phyloP scores from a whole-genome alignment of 2,797 vertebrate species.

The Dermochelys coriacea region DNA sequence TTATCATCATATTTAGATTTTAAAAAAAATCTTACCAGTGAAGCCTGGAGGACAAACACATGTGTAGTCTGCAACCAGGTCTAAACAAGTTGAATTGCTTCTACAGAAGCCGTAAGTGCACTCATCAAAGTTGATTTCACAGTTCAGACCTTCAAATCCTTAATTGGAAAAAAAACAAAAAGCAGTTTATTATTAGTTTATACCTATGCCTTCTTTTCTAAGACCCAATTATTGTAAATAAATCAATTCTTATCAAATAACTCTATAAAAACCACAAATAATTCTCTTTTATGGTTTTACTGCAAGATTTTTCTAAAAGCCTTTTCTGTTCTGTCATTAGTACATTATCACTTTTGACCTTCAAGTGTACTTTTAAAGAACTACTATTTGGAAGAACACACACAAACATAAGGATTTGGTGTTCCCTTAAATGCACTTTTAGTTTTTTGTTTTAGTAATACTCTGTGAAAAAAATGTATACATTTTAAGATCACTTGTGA shows the following conservation, averaged over 20 bases:
- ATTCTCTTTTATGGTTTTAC: not conserved
- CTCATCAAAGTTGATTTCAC: constrained; percentile 86
- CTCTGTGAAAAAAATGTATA: not conserved
- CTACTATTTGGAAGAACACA: not conserved
- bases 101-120: constrained; percentile 81
- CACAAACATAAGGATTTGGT: not conserved
- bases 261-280: not conserved
- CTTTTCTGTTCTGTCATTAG: not conserved
- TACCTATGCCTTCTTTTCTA: constrained; percentile 1
- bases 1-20: constrained; percentile 5
- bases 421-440: not conserved
- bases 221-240: not conserved
- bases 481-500: not conserved
- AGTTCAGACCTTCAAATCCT: constrained; percentile 83
- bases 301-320: not conserved
- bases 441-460: not conserved
- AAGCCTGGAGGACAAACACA: constrained; percentile 84
- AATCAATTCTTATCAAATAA: constrained; percentile 34
- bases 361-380: not conserved
- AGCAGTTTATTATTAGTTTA: constrained; percentile 7
- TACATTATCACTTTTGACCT: not conserved
- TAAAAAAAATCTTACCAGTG: constrained; percentile 75
- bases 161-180: not conserved
- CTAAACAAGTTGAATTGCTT: constrained; percentile 85
- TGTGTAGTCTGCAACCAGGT: constrained; percentile 82